Percentiles rank a stretch among this genome's conserved stretches.
phyloP scores from a whole-genome alignment of 2,888 invertebrate genomes.

The Oscheius sp. region DNA sequence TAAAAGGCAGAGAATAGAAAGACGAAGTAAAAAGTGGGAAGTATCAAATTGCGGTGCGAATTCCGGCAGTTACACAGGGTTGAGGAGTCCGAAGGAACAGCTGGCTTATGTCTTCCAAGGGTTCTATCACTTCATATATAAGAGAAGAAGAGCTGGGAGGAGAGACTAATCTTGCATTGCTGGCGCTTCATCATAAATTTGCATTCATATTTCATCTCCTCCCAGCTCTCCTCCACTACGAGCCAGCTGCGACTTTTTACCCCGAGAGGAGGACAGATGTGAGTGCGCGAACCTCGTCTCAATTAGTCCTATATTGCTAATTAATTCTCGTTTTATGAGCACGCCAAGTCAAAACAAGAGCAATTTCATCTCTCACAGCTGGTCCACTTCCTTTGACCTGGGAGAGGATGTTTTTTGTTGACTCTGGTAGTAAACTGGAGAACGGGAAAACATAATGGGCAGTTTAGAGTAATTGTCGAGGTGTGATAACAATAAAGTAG shows the following conservation, averaged over 20 bases:
- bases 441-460: neutral
- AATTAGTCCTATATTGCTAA: slow-evolving; percentile 12
- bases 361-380: slow-evolving; percentile 8
- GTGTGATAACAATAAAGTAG: slow-evolving; percentile 15
- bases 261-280: neutral
- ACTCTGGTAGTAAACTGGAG: too few relatives aligned
- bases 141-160: neutral
- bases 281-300: neutral
- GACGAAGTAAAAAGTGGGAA: slow-evolving; percentile 7
- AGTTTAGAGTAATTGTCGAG: neutral
- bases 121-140: neutral
- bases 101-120: neutral
- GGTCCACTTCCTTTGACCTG: too few relatives aligned
- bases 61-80: slow-evolving; percentile 23
- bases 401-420: too few relatives aligned
- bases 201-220: slow-evolving; percentile 16
- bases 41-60: slow-evolving; percentile 24
- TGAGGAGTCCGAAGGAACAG: slow-evolving; percentile 17
- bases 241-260: too few relatives aligned
- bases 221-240: too few relatives aligned
- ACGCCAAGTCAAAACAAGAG: neutral
- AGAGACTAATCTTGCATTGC: neutral
- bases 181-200: neutral
- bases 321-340: slow-evolving; percentile 16
- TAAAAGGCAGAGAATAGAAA: neutral